Evolutionary conservation across 2,797 vertebrate species (phyloP).

Genomic region (Cossypha niveicapilla): DNA sequence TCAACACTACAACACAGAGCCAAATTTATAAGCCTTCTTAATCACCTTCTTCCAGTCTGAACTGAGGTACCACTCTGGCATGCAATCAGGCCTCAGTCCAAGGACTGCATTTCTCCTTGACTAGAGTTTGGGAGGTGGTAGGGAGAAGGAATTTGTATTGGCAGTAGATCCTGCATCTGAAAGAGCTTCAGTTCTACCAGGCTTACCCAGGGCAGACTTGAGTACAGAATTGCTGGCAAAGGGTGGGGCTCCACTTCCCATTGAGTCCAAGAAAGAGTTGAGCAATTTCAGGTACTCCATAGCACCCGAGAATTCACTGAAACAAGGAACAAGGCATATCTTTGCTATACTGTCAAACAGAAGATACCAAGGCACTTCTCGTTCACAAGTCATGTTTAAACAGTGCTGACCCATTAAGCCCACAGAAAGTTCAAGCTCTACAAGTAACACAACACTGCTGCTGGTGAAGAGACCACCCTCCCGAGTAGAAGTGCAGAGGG

Average conservation of each 20-base stretch:
- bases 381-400: background rate
- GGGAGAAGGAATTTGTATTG: background rate
- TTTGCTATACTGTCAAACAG: background rate
- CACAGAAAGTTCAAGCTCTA: background rate
- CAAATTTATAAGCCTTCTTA: background rate
- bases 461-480: background rate
- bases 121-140: background rate
- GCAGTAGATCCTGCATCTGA: background rate
- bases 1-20: background rate
- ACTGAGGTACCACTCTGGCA: background rate
- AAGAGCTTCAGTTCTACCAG: background rate
- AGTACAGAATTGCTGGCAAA: conserved; percentile 72
- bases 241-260: conserved; percentile 80
- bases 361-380: background rate
- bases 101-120: background rate
- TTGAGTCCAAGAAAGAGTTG: conserved; percentile 86
- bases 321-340: conserved; percentile 21
- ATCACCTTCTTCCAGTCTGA: background rate
- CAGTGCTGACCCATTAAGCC: background rate
- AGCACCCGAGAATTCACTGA: conserved; percentile 88
- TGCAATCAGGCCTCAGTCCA: background rate
- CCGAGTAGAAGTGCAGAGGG: accelerated
- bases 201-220: conserved; percentile 74
- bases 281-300: conserved; percentile 91
- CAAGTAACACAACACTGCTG: background rate